phyloP scores from a whole-genome alignment of 2,888 invertebrate species.

The Petrolisthes manimaculis region DNA sequence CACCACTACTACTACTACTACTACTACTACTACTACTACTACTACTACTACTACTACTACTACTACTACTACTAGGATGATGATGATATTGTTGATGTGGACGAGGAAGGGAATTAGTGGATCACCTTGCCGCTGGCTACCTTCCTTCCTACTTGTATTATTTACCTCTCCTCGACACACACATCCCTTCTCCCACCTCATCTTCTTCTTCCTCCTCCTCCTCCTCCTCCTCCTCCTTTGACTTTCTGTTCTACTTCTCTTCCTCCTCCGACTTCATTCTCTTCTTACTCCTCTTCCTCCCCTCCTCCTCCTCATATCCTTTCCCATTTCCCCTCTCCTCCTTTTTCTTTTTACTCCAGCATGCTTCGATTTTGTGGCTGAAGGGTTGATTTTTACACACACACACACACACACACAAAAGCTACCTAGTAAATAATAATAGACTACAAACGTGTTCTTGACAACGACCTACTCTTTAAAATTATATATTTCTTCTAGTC shows the following conservation, averaged over 20 bases:
- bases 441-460: too few species aligned
- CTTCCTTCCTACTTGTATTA: not conserved
- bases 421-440: too few species aligned
- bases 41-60: constrained; percentile 27
- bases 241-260: not conserved
- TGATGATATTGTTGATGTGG: too few species aligned
- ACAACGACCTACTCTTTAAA: too few species aligned
- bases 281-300: not conserved
- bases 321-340: constrained; percentile 1
- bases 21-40: constrained; percentile 28
- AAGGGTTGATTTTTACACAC: too few species aligned
- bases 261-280: not conserved
- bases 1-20: constrained; percentile 16
- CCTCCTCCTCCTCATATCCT: not conserved
- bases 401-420: not conserved
- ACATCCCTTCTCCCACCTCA: not conserved
- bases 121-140: not conserved
- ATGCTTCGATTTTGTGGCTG: too few species aligned
- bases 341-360: too few species aligned
- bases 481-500: too few species aligned
- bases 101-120: not conserved
- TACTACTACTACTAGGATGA: constrained; percentile 22
- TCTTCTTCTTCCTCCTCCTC: not conserved
- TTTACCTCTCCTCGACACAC: not conserved
- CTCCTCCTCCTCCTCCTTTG: not conserved